Percentiles rank a stretch among this genome's conserved stretches.
phyloP scores from a whole-genome alignment of 2,888 invertebrate genomes.

The Scelioninae gen. 2 region DNA sequence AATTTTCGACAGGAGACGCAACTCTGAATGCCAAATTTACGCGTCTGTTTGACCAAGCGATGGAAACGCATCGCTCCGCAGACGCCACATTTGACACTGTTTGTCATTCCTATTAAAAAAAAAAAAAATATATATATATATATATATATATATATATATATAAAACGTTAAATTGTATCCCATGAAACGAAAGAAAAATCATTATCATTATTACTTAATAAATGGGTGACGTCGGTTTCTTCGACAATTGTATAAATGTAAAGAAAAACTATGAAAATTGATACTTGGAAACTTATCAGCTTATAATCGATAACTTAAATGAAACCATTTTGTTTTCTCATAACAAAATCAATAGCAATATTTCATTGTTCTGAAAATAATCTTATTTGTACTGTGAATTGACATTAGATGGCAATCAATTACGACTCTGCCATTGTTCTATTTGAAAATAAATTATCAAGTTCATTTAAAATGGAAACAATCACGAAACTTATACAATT shows the following conservation, averaged over 20 bases:
- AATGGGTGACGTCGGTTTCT: too few species aligned
- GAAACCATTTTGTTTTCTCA: not conserved
- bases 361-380: slow-evolving; percentile 5
- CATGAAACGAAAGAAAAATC: too few species aligned
- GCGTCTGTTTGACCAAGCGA: slow-evolving; percentile 86
- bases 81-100: slow-evolving; percentile 85
- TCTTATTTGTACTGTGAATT: not conserved
- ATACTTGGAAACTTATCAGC: too few species aligned
- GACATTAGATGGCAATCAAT: slow-evolving; percentile 2
- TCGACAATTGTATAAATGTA: too few species aligned
- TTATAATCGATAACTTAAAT: not conserved
- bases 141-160: too few species aligned
- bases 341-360: not conserved
- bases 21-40: slow-evolving; percentile 89
- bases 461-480: not conserved
- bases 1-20: slow-evolving; percentile 93
- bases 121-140: not conserved
- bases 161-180: too few species aligned
- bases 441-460: slow-evolving; percentile 4
- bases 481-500: not conserved
- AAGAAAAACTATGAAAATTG: too few species aligned
- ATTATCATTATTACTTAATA: too few species aligned
- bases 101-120: slow-evolving; percentile 77
- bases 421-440: not conserved
- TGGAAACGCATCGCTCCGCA: slow-evolving; percentile 87